Evolutionary conservation across 2,888 invertebrate genomes (phyloP).

Genomic region (Lathronympha strigana): DNA sequence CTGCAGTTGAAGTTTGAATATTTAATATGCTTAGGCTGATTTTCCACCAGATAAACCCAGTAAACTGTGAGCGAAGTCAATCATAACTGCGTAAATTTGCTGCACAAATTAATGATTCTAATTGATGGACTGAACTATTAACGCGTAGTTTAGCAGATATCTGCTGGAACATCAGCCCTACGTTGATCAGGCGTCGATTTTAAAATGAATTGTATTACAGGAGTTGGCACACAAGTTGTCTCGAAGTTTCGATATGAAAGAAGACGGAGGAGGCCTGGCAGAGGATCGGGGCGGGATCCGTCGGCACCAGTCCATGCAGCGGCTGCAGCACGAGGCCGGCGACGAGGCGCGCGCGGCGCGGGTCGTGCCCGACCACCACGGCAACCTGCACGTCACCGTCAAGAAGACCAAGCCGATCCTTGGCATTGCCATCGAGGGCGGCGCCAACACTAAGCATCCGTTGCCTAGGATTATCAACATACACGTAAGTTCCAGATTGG

Average conservation of each 20-base stretch:
- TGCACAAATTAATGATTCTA: neutral
- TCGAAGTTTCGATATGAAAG: constrained; percentile 95
- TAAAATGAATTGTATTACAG: constrained; percentile 73
- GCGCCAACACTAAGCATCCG: constrained; percentile 97
- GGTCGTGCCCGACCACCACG: constrained; percentile 93
- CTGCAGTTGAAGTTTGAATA: constrained; percentile 41
- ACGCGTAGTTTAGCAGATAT: neutral
- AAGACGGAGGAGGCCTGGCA: constrained; percentile 89
- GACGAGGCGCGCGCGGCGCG: constrained; percentile 84
- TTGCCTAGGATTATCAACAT: constrained; percentile 98
- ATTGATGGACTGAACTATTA: neutral
- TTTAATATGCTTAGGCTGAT: constrained; percentile 28
- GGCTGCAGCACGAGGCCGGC: constrained; percentile 86
- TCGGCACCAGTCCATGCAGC: constrained; percentile 91
- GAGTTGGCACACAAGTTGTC: constrained; percentile 94
- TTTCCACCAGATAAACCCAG: constrained; percentile 1
- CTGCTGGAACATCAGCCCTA: neutral
- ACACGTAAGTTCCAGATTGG: constrained; percentile 88
- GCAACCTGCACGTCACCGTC: constrained; percentile 94
- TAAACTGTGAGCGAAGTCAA: neutral
- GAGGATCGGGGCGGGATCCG: constrained; percentile 87
- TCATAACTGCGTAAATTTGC: neutral
- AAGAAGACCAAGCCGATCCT: constrained; percentile 97
- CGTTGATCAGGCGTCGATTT: constrained; percentile 35
- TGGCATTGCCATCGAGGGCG: constrained; percentile 98